Conservation (phyloP, 30 jellyfish, hydroid and myxozoan genomes). For the Hydractinia symbiolongicarpus region DNA sequence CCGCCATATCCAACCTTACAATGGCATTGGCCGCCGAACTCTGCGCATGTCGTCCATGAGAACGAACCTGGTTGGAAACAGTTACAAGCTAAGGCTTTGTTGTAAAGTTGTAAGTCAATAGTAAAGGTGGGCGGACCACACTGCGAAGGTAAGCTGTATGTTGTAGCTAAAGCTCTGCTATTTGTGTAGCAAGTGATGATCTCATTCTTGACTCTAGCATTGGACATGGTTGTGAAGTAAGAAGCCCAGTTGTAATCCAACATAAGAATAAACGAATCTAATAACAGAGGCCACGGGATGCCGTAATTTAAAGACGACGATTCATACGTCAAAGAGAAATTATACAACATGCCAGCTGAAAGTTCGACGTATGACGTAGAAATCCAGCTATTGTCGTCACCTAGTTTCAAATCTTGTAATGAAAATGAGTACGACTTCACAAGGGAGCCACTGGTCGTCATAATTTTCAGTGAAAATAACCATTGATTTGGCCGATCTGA, state of each 20-base stretch:
- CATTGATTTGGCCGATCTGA: constrained; percentile 67
- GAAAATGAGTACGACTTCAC: constrained; percentile 27
- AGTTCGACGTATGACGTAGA: constrained; percentile 38
- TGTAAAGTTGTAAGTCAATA: constrained; percentile 48
- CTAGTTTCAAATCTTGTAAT: constrained; percentile 42
- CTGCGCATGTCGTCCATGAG: constrained; percentile 50
- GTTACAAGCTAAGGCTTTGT: constrained; percentile 75
- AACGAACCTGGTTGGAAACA: constrained; percentile 74
- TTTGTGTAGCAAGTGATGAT: constrained; percentile 41
- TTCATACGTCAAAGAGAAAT: constrained; percentile 40
- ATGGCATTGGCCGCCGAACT: constrained; percentile 89
- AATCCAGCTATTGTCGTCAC: constrained; percentile 53
- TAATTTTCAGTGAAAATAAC: constrained; percentile 28
- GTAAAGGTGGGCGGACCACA: constrained; percentile 74
- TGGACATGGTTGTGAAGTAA: constrained; percentile 35
- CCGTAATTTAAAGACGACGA: constrained; percentile 45
- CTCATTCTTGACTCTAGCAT: constrained; percentile 28
- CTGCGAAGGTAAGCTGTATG: constrained; percentile 31
- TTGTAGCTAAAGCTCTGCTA: constrained; percentile 37
- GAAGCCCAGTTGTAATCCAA: constrained; percentile 51
- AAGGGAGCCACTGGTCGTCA: constrained; percentile 15
- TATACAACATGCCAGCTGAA: constrained; percentile 37
- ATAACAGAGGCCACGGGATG: constrained; percentile 77
- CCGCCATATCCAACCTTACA: constrained; percentile 95
- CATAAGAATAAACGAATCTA: constrained; percentile 65